Percentiles rank a stretch among this genome's conserved stretches.
Evolutionary conservation across 2,888 invertebrate genomes (phyloP).

Genomic region (Cheilosia scutellata): DNA sequence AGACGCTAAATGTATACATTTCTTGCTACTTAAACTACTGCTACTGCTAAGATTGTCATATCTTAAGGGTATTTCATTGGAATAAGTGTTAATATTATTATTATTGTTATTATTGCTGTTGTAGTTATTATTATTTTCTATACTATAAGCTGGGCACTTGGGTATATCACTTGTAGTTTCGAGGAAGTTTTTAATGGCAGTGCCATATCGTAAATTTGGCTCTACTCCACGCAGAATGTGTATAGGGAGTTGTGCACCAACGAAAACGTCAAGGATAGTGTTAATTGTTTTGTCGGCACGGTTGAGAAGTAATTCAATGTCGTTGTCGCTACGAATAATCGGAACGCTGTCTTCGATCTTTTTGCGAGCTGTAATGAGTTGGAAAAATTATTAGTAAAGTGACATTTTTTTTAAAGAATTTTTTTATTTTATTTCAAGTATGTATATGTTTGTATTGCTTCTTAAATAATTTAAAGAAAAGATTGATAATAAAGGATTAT

Average conservation of each 20-base stretch:
- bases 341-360: slow-evolving; percentile 86
- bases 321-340: slow-evolving; percentile 87
- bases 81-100: slow-evolving; percentile 65
- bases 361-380: slow-evolving; percentile 86
- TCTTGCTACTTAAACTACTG: slow-evolving; percentile 77
- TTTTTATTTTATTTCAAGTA: too few species aligned
- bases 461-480: too few species aligned
- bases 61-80: slow-evolving; percentile 75
- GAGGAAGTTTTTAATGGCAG: slow-evolving; percentile 84
- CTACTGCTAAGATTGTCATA: slow-evolving; percentile 74
- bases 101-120: slow-evolving; percentile 39
- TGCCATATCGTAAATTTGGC: slow-evolving; percentile 87
- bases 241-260: slow-evolving; percentile 86
- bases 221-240: slow-evolving; percentile 93
- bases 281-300: slow-evolving; percentile 84
- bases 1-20: slow-evolving; percentile 85
- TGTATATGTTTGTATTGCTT: too few species aligned
- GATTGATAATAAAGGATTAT: too few species aligned
- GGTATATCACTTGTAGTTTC: slow-evolving; percentile 77
- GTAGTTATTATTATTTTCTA: slow-evolving; percentile 37
- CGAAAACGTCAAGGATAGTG: slow-evolving; percentile 89
- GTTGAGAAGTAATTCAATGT: slow-evolving; percentile 86
- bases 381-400: neutral
- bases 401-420: too few species aligned
- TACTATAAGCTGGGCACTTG: slow-evolving; percentile 76